Evolutionary conservation across 2,797 vertebrate species (phyloP).

Genomic region (Microtus obscurus): DNA sequence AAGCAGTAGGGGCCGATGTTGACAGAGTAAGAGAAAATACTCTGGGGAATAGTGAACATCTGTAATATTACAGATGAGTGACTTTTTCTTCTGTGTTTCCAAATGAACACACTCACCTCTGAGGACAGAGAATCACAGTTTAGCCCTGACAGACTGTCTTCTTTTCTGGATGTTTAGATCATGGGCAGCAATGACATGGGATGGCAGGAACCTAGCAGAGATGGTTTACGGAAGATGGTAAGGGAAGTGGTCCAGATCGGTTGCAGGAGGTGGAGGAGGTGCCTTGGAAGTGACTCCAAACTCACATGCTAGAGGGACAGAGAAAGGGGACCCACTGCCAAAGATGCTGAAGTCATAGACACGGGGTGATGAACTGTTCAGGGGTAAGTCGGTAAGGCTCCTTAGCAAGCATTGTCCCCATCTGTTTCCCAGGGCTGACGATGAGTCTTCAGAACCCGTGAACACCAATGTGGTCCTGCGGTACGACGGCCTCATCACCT

Average conservation of each 20-base stretch:
- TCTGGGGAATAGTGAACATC: conserved; percentile 1
- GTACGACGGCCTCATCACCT: conserved; percentile 96
- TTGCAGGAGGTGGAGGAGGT: neutral
- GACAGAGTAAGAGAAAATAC: neutral
- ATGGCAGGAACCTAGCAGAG: neutral
- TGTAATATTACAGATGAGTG: neutral
- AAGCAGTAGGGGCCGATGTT: neutral
- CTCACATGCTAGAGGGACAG: neutral
- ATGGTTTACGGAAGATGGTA: neutral
- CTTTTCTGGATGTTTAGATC: neutral
- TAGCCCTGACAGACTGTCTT: neutral
- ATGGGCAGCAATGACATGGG: neutral
- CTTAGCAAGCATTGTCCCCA: neutral
- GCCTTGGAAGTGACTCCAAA: neutral
- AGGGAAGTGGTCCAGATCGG: neutral
- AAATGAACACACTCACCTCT: neutral
- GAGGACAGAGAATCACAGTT: conserved; percentile 10
- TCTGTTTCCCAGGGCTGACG: conserved; percentile 92
- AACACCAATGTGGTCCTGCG: conserved; percentile 97
- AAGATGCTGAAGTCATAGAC: neutral
- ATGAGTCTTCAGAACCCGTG: conserved; percentile 92
- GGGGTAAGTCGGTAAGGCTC: neutral
- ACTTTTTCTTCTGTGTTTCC: conserved; percentile 11
- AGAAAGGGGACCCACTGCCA: neutral
- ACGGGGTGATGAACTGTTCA: neutral